Percentiles rank a stretch among this genome's conserved stretches.
Evolutionary conservation across 1,140 invertebrate species (phyloP).

Genomic region (Philotrypesis tridentata): DNA sequence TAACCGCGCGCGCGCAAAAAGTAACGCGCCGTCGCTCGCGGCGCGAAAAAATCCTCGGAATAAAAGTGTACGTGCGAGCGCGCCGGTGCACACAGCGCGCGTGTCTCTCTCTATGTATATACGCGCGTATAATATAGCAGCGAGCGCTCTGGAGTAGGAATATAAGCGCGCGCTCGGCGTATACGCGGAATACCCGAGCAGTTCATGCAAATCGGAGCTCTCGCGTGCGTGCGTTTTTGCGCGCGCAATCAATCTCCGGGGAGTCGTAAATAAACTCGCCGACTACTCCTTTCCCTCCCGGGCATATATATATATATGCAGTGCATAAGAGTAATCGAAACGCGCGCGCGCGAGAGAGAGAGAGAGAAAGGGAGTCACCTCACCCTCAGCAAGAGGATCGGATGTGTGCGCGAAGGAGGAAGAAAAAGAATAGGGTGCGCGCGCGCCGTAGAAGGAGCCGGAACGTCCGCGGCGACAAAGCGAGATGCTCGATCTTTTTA

Average conservation of each 20-base stretch:
- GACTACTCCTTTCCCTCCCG: constrained; percentile 11
- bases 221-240: constrained; percentile 25
- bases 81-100: too few relatives aligned
- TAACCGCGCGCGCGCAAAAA: not conserved
- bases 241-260: constrained; percentile 41
- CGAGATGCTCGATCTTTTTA: not conserved
- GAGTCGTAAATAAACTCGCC: constrained; percentile 40
- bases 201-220: constrained; percentile 32
- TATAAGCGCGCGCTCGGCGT: too few relatives aligned
- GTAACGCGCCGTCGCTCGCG: not conserved
- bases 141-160: too few relatives aligned
- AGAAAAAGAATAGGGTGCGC: not conserved
- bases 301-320: not conserved
- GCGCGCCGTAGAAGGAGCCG: constrained; percentile 38
- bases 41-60: not conserved
- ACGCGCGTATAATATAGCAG: too few relatives aligned
- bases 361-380: not conserved
- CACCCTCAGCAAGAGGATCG: not conserved
- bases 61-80: not conserved
- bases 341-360: not conserved
- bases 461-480: constrained; percentile 3
- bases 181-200: constrained; percentile 6
- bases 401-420: not conserved
- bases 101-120: too few relatives aligned
- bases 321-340: constrained; percentile 12